Evolutionary conservation across 2,888 invertebrate genomes (phyloP), one percentile per base, ranked within the genome.

Genomic region (Bembecia ichneumoniformis): DNA sequence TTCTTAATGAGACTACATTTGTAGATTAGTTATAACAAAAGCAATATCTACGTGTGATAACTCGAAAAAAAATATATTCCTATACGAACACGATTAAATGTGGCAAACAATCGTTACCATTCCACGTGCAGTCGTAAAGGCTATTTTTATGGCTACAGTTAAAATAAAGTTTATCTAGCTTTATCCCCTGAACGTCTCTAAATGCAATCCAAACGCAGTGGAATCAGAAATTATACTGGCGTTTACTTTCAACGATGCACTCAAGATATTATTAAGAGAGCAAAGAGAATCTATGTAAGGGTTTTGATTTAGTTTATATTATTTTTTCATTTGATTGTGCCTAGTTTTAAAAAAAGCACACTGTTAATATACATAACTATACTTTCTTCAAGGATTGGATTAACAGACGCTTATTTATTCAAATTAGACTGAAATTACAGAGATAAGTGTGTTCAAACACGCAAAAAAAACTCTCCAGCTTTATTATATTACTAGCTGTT

Each of bases 171-270:
- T 77, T 73, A 82, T 83, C 78, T 77, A 62, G 72, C 73, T 79
- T 78, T 82, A 83, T 83, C 82, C 82, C 64, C 62, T 58, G 15
- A 73, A 77, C 77, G 80, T 78, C 72, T 74, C 68, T 76, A 74
- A 80, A 82, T 82, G 84, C 82, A 83, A 83, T 84, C 79, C 77
- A 70, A 81, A 83, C 76, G 81, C 78, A 78, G 72, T 80, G 64
- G 72, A 77, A 81, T 64, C 67, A 72, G 75, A 66, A 86, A 84
- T 83, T 82, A 83, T 80, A 72, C 68, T 72, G 67, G 66, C 77
- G 82, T 84, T 84, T 82, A 83, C 80, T 83, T 79, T 82, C 83
- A 84, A 82, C 83, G 82, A 77, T 79, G 82, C 82, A 76, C 79
- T 83, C 76, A 75, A 80, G 82, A 78, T 76, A 79, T 80, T 76